A percentile compares a stretch with the other conserved stretches of the same genome.
Evolutionary conservation across 1,140 invertebrate species (phyloP).

Genomic region (Telenomus remus): DNA sequence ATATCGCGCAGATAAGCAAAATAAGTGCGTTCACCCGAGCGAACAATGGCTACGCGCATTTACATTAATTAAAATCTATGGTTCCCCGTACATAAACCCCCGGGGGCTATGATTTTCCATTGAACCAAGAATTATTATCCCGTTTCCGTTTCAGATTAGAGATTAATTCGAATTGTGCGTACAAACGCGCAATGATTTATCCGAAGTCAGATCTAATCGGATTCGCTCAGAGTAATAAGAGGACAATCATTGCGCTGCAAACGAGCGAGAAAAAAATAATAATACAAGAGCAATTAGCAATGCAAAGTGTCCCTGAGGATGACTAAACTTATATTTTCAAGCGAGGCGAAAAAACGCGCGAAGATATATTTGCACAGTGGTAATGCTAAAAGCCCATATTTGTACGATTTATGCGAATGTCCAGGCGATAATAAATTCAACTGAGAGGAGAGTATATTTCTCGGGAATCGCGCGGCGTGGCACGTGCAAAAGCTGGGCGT

Average conservation of each 20-base stretch:
- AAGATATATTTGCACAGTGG: conserved; percentile 46
- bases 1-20: conserved; percentile 49
- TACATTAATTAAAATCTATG: conserved; percentile 46
- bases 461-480: conserved; percentile 48
- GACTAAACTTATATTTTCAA: conserved; percentile 42
- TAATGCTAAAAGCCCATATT: conserved; percentile 54
- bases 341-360: conserved; percentile 23
- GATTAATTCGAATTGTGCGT: conserved; percentile 27
- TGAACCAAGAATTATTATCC: conserved; percentile 10
- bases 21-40: conserved; percentile 21
- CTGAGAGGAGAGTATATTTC: conserved; percentile 36
- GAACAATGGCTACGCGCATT: conserved; percentile 31
- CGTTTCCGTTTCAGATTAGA: conserved; percentile 31
- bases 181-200: neutral
- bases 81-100: too few relatives aligned
- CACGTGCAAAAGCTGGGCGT: conserved; percentile 54
- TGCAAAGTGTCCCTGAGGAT: conserved; percentile 36
- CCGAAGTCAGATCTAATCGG: neutral
- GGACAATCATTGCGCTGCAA: neutral
- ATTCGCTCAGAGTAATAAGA: too few relatives aligned
- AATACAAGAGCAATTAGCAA: conserved; percentile 43
- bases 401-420: conserved; percentile 52
- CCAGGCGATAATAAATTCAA: conserved; percentile 50
- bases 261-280: neutral
- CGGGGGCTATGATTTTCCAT: conserved; percentile 5